These are phyloP conservation scores for Nyctalus aviator DNA, from an alignment of 2,797 vertebrate genomes.

Conservation along the genomic window DNA sequence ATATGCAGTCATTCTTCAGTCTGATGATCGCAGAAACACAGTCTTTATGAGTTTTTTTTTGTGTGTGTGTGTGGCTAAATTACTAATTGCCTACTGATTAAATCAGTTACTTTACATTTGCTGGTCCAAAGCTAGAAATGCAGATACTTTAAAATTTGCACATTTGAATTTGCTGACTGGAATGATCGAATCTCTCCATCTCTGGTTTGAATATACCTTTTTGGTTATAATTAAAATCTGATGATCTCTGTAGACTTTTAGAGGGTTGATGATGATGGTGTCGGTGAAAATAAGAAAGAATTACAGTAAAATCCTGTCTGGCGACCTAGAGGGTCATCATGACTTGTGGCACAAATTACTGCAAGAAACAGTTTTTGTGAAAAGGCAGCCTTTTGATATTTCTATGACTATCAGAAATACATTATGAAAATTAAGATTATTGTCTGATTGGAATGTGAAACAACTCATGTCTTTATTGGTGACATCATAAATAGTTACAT, in stretches of 20 bases:
- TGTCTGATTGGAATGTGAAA: constrained; percentile 83
- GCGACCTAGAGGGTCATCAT: constrained; percentile 82
- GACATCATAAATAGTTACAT: constrained; percentile 79
- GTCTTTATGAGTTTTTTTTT: constrained; percentile 17
- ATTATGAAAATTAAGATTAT: constrained; percentile 86
- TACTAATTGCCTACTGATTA: constrained; percentile 49
- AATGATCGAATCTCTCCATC: constrained; percentile 68
- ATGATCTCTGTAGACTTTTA: constrained; percentile 87
- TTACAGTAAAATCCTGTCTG: constrained; percentile 84
- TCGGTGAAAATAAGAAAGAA: constrained; percentile 87
- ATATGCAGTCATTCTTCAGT: constrained; percentile 13
- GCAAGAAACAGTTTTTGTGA: constrained; percentile 84
- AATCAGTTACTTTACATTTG: constrained; percentile 58
- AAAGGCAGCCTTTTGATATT: constrained; percentile 83
- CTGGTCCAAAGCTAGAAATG: constrained; percentile 52
- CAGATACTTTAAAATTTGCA: constrained; percentile 53
- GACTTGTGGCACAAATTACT: constrained; percentile 82
- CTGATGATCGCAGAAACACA: constrained; percentile 68
- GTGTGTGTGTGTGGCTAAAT: not conserved
- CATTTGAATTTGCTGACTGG: constrained; percentile 67
- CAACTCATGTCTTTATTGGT: constrained; percentile 81
- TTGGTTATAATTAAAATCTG: constrained; percentile 86
- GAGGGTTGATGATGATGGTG: constrained; percentile 87
- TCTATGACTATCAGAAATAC: constrained; percentile 83
- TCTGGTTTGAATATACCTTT: constrained; percentile 69